Conservation (phyloP, 2,888 invertebrate genomes). For the Thymelicus lineola region DNA sequence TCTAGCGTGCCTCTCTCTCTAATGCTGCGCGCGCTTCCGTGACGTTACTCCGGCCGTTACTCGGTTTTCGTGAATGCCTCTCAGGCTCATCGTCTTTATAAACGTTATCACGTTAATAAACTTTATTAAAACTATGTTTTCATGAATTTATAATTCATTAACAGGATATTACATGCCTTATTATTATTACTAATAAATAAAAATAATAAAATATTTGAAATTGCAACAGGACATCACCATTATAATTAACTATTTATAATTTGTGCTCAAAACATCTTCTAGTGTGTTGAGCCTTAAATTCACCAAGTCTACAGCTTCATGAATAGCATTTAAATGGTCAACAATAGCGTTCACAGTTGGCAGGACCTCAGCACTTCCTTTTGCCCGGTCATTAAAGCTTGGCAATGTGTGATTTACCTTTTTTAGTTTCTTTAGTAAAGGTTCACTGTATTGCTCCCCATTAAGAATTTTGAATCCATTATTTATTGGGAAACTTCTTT, state of each 20-base stretch:
- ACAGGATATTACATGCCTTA: no score
- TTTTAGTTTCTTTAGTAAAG: slow-evolving; percentile 60
- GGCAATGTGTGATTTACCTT: slow-evolving; percentile 54
- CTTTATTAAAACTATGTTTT: neutral
- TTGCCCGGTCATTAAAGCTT: slow-evolving; percentile 51
- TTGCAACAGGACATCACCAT: slow-evolving; percentile 6
- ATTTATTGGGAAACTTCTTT: slow-evolving; percentile 73
- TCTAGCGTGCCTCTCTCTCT: no score
- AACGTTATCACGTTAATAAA: no score
- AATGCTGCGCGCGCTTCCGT: no score
- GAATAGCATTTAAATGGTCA: slow-evolving; percentile 83
- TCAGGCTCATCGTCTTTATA: no score
- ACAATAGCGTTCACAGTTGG: slow-evolving; percentile 82
- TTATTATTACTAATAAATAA: slow-evolving; percentile 24
- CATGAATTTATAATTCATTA: neutral
- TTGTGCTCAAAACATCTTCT: slow-evolving; percentile 67
- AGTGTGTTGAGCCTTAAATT: slow-evolving; percentile 82
- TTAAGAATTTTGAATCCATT: slow-evolving; percentile 75
- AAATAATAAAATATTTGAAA: neutral
- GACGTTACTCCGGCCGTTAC: no score
- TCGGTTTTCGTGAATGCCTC: no score
- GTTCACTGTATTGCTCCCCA: slow-evolving; percentile 55
- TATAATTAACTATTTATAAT: slow-evolving; percentile 45
- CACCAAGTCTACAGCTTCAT: slow-evolving; percentile 82
- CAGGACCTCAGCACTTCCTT: slow-evolving; percentile 72